Evolutionary conservation across 2,113 vertebrate genomes (phyloP), one percentile per base, ranked within the genome.

Genomic region (Serinus canaria): DNA sequence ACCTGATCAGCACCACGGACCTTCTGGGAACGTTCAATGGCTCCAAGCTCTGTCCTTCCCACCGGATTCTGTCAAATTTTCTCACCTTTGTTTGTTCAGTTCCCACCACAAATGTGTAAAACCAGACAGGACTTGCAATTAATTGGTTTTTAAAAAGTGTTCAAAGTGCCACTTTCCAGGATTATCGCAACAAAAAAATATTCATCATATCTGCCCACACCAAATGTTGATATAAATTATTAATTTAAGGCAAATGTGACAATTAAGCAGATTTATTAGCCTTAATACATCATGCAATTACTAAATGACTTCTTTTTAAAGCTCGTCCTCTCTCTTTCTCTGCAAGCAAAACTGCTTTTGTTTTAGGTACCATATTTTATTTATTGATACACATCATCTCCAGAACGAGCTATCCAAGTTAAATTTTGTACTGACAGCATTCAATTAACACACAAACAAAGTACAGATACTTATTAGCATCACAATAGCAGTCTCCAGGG

Each of bases 221-320:
- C 93, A 95, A 96, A 93, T 95, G 93, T 92, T 91, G 76, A 56
- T 78, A 93, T 89, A 96, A 93, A 96, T 95, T 94, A 97, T 93
- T 96, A 96, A 95, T 93, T 91, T 92, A 92, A 93, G 64, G 60
- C 72, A 96, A 95, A 78, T 85, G 76, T 94, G 92, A 95, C 85
- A 96, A 97, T 94, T 96, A 96, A 86, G 76, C 92, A 95, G 92
- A 94, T 95, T 93, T 94, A 95, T 94, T 91, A 93, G 85, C 76
- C 79, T 93, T 86, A 96, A 83, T 96, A 90, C 17, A 88, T 91
- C 85, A 83, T 47, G 86, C 55, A 94, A 88, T 93, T 96, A 93
- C 87, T 80, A 83, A 95, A 76, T 6, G 9, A 68, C 68, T 91
- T 73, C 30, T 83, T 94, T 92, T 77, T 72, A 78, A 92, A 81